These are phyloP conservation scores for Coracias cyanogaster DNA, from an alignment of 2,797 vertebrate species.

Conservation along the genomic window DNA sequence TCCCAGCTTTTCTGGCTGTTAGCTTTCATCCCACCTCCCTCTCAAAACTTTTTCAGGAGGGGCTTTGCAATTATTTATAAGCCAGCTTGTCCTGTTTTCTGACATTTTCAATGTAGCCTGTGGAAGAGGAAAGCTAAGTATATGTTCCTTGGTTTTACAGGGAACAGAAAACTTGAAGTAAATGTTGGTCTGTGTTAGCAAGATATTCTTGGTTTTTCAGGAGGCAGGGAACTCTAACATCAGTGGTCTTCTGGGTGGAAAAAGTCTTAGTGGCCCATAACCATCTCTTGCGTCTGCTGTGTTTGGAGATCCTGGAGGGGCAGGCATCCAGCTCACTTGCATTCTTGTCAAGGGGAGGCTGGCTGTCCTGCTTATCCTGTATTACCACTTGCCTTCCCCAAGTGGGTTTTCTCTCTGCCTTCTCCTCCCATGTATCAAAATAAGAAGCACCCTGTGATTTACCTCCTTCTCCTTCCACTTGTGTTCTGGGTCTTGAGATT, in stretches of 20 bases:
- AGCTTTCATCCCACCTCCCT: slow-evolving; percentile 52
- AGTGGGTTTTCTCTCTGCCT: neutral
- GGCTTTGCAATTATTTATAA: slow-evolving; percentile 62
- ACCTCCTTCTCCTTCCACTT: neutral
- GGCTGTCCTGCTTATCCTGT: neutral
- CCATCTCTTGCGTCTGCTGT: neutral
- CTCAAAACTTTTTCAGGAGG: slow-evolving; percentile 46
- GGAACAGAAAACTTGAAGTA: neutral
- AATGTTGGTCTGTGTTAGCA: neutral
- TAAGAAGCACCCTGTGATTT: neutral
- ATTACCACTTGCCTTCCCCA: neutral
- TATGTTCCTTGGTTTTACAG: neutral
- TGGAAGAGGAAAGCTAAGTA: neutral
- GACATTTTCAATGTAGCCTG: slow-evolving; percentile 23
- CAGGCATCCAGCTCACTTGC: neutral
- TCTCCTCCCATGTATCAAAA: neutral
- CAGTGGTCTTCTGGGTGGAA: neutral
- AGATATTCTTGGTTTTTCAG: neutral
- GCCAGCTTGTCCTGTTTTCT: slow-evolving; percentile 35
- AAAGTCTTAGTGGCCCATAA: neutral
- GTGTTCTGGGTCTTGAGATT: neutral
- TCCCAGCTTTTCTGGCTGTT: slow-evolving; percentile 31
- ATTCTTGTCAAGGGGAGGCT: neutral
- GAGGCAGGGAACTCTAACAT: neutral
- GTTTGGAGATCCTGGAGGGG: neutral